These are phyloP conservation scores for Phoenicopterus ruber DNA, from an alignment of 2,113 vertebrate genomes.

Conservation along the genomic window DNA sequence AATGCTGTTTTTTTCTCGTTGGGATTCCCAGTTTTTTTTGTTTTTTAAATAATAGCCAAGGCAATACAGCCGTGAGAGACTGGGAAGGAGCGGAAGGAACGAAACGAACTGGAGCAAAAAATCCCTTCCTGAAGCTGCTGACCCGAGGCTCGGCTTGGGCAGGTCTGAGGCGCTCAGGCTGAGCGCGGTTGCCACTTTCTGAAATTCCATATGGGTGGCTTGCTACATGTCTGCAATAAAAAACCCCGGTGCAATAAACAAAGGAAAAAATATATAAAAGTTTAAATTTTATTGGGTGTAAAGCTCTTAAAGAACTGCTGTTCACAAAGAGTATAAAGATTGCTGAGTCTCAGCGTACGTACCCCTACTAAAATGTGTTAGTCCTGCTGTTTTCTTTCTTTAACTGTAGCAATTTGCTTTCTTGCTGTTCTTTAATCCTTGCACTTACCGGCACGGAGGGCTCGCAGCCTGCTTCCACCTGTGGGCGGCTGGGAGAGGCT, in stretches of 20 bases:
- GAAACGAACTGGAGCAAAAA: background rate
- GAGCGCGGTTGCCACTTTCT: background rate
- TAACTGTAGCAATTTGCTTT: background rate
- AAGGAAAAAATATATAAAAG: slow-evolving; percentile 69
- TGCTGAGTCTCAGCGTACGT: background rate
- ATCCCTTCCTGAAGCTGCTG: background rate
- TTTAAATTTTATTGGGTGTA: slow-evolving; percentile 78
- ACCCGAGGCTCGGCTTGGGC: background rate
- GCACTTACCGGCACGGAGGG: background rate
- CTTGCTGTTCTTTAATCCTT: slow-evolving; percentile 51
- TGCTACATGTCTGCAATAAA: slow-evolving; percentile 72
- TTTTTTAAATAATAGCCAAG: background rate
- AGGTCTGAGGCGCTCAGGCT: background rate
- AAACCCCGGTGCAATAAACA: slow-evolving; percentile 54
- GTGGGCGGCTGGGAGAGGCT: slow-evolving; percentile 9
- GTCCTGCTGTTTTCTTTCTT: slow-evolving; percentile 60
- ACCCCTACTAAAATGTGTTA: slow-evolving; percentile 5
- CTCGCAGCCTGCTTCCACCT: background rate
- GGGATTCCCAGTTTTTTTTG: background rate
- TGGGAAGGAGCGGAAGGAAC: background rate
- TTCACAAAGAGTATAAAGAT: slow-evolving; percentile 55
- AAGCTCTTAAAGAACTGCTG: slow-evolving; percentile 76
- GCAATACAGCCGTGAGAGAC: background rate
- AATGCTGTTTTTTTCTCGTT: background rate
- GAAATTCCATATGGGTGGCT: slow-evolving; percentile 70